Conservation (phyloP, 2,797 vertebrate species). For the Gambusia yucatana region DNA sequence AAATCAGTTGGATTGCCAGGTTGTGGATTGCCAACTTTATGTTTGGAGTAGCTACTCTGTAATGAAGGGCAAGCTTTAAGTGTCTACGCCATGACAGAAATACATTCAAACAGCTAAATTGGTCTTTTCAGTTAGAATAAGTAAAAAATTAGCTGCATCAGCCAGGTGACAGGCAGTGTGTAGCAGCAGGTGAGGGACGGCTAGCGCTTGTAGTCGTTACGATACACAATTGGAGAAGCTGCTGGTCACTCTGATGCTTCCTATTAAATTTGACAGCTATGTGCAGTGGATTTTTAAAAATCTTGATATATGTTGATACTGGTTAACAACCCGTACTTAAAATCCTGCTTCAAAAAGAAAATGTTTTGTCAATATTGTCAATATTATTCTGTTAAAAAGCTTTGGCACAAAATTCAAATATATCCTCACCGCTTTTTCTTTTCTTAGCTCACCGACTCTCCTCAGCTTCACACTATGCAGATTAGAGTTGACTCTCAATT, state of each 20-base stretch:
- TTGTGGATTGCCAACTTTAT: neutral
- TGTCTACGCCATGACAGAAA: neutral
- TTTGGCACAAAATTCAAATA: conserved; percentile 5
- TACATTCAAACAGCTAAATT: neutral
- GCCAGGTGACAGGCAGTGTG: neutral
- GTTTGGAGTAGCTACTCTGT: neutral
- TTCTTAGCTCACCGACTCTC: conserved; percentile 51
- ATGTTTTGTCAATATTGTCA: conserved; percentile 17
- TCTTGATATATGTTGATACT: neutral
- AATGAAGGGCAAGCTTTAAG: neutral
- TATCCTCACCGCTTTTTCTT: neutral
- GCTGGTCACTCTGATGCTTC: neutral
- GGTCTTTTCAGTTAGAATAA: neutral
- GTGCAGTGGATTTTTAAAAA: neutral
- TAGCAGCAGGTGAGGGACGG: neutral
- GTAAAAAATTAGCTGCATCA: neutral
- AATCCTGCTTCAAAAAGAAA: conserved; percentile 8
- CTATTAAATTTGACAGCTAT: neutral
- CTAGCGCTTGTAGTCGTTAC: neutral
- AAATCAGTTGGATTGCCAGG: neutral
- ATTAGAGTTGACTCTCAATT: conserved; percentile 94
- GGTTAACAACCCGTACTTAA: neutral
- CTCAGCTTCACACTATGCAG: conserved; percentile 84
- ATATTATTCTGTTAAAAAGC: conserved; percentile 14
- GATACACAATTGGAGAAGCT: neutral